Conservation (phyloP, 2,113 vertebrate genomes). For the mouse (Mus musculus) region GRCm39 chr9:23183001-23183500, state of each 20-base stretch:
- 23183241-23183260: neutral
- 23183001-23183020: slow-evolving; percentile 99
- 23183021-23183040: slow-evolving; percentile 99
- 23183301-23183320: neutral
- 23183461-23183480: neutral
- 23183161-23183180: neutral
- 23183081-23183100: neutral
- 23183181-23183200: neutral
- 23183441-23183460: neutral
- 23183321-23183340: neutral
- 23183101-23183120: neutral
- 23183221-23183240: neutral
- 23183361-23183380: neutral
- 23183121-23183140: neutral
- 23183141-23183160: neutral
- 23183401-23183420: neutral
- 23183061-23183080: slow-evolving; percentile 90
- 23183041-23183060: slow-evolving; percentile 99
- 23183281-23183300: neutral
- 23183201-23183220: neutral
- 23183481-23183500: neutral
- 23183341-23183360: slow-evolving; percentile 1
- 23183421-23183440: neutral
- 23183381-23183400: neutral
- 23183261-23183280: neutral